These are phyloP conservation scores for Aleadryas rufinucha DNA, from an alignment of 2,113 vertebrate species.

Conservation along the genomic window DNA sequence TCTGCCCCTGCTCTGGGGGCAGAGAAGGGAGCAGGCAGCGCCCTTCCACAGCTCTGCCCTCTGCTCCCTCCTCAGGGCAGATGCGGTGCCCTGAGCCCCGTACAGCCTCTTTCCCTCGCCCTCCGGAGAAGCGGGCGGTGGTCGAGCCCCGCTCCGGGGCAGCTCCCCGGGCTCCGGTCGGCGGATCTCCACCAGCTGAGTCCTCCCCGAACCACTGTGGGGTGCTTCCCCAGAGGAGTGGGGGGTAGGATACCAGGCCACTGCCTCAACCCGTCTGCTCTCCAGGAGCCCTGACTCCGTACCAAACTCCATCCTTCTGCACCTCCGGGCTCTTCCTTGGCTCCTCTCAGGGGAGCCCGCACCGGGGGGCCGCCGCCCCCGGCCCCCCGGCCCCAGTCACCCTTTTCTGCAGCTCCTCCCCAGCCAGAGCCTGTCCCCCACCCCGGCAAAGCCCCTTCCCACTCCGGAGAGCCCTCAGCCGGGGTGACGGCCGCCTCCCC, in stretches of 20 bases:
- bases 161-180: not conserved
- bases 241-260: no score
- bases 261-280: not conserved
- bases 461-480: not conserved
- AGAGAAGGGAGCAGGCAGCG: not conserved
- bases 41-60: not conserved
- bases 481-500: no score
- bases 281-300: not conserved
- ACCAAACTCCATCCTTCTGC: not conserved
- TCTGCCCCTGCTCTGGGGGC: rapidly evolving
- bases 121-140: not conserved
- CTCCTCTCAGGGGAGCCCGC: not conserved
- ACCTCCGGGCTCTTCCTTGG: not conserved
- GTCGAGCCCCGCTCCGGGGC: not conserved
- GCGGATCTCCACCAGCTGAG: not conserved
- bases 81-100: not conserved
- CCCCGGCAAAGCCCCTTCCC: not conserved
- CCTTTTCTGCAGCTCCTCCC: not conserved
- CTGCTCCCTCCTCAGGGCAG: not conserved
- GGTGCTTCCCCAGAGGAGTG: not conserved
- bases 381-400: not conserved
- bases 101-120: not conserved
- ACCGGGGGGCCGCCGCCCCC: no score
- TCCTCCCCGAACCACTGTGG: no score
- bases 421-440: not conserved